A percentile compares a stretch with the other conserved stretches of the same genome.
Conservation (phyloP, 2,113 vertebrate species). For the Cephalopterus ornatus region DNA sequence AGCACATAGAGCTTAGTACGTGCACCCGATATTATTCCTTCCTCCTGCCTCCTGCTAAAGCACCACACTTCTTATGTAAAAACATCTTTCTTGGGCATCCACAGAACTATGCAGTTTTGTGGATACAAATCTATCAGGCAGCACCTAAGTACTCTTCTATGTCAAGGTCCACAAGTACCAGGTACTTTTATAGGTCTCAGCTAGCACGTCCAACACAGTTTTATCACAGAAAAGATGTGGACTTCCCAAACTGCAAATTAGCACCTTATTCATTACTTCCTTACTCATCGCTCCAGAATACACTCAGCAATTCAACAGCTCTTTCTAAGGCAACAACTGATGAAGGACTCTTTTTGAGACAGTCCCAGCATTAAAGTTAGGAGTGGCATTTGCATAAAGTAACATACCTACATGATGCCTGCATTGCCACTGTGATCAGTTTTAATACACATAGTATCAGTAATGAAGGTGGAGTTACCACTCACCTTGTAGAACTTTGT, state of each 20-base stretch:
- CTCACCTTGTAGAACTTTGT: background rate
- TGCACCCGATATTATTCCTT: background rate
- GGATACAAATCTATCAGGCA: background rate
- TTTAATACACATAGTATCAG: background rate
- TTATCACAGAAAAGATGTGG: background rate
- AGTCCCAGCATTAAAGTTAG: background rate
- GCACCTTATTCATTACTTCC: background rate
- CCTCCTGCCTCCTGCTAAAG: background rate
- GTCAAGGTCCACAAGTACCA: background rate
- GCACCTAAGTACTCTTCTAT: background rate
- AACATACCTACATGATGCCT: fast-evolving
- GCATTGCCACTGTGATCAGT: background rate
- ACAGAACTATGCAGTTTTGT: background rate
- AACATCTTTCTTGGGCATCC: background rate
- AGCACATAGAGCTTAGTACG: background rate
- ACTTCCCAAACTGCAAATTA: background rate
- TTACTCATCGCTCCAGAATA: background rate
- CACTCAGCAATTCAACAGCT: background rate
- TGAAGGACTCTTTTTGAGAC: background rate
- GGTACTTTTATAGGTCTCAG: background rate
- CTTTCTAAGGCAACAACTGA: background rate
- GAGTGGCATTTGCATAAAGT: background rate
- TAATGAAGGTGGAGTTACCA: background rate
- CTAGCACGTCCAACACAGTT: background rate
- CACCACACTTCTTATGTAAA: background rate